Evolutionary conservation across 1,140 invertebrate genomes (phyloP), one percentile per base, ranked within the genome.

Genomic region (Globodera rostochiensis): DNA sequence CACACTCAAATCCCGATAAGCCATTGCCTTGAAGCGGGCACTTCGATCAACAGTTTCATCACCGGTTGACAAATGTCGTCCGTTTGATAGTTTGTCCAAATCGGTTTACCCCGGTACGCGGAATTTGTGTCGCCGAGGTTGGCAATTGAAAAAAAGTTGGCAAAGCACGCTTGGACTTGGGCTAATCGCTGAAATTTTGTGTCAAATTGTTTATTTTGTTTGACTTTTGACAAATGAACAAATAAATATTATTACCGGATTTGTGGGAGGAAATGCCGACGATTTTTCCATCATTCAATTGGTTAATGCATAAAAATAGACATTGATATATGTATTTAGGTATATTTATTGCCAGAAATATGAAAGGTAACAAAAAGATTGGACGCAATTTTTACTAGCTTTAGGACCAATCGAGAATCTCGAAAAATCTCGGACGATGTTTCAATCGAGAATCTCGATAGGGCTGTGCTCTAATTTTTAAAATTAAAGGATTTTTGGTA

Each of bases 61-160:
- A 64, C 64, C 7, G 60, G 46, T 15, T 49, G 11, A 36, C 66
- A 66, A 49, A 78, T 21, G 11, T 78, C 50, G 4, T 78, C 77
- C 25, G 46, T 47, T 8, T 70, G 36, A 69, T 69, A 78, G 45
- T 50, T 50, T 11, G 77, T 70, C 77, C 77, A 78, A 46, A 78
- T 78, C 5, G 77, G 77, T 6, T 64, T 64, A 9, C 77, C 77
- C 36, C 77, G 25, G n/a, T 78, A 78, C 4, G 70, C 70, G 49
- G 77, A 78, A 21, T 69, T 66, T 19, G 70, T 78, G 49, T 78
- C 77, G 4, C 77, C 77, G 69, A 66, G 70, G 21, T 66, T 78
- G 5, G 77, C 77, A 21, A 78, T 64, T 1, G 66, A 45, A 49
- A 78, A 78, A 69, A 78, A 78, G 69, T 71, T 71, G 69, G 69